Base-by-base conservation (phyloP, 2,797 vertebrate genomes). In the Coendou prehensilis region DNA sequence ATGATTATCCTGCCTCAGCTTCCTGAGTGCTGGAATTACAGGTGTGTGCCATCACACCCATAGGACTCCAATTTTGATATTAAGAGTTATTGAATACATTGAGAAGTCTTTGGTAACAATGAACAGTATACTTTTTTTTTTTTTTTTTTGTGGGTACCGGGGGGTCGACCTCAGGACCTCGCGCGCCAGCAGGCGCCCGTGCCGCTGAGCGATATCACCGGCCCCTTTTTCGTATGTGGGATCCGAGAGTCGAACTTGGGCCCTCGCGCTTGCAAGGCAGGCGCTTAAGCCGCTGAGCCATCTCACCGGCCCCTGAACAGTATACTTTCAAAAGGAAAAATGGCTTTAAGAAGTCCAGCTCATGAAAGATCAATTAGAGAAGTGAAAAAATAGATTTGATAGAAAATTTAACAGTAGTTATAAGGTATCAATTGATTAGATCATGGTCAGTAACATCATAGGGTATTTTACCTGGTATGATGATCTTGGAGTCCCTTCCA, bases 271-370 rank as follows among this genome's bases (percentile, higher is more conserved):
- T n/a, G n/a, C n/a, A n/a, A n/a, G n/a, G n/a, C n/a, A n/a, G n/a
- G n/a, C n/a, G n/a, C n/a, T n/a, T n/a, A n/a, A n/a, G n/a, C n/a
- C n/a, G n/a, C n/a, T n/a, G n/a, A n/a, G n/a, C n/a, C n/a, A n/a
- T n/a, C n/a, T n/a, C n/a, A n/a, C n/a, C n/a, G n/a, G n/a, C n/a
- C n/a, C n/a, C n/a, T 67, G 88, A 54, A 83, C n/a, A 52, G 33
- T 54, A 59, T 41, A 50, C 22, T 86, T 93, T 52, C 5, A 54
- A 28, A 61, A 59, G 45, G 33, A 85, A 71, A 85, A 93, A 23
- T 84, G 52, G 73, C 26, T 89, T 95, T 78, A 67, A 63, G 50
- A 82, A 83, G 59, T 64, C 28, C 22, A 94, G 23, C 11, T 84
- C 71, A 78, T 89, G 54, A 45, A 56, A 93, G 50, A 71, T 59